Evolutionary conservation across 2,113 vertebrate species (phyloP).

Genomic region (Tupaia chinensis): DNA sequence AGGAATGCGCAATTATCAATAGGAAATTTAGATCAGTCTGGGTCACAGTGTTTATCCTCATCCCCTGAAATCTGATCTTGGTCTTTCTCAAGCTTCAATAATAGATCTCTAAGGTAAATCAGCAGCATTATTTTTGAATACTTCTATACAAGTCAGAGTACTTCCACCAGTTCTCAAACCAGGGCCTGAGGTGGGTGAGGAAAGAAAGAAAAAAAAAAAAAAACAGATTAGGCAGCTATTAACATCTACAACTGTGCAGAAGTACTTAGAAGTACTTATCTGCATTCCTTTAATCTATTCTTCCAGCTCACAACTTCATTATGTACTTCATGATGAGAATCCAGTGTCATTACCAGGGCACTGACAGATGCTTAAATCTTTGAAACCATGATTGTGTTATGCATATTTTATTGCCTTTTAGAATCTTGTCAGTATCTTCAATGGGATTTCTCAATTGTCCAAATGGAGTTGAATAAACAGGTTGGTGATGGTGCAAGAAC

Average conservation of each 20-base stretch:
- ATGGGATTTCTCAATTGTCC: conserved; percentile 72
- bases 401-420: conserved; percentile 70
- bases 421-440: conserved; percentile 59
- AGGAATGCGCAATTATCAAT: background rate
- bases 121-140: background rate
- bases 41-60: background rate
- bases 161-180: background rate
- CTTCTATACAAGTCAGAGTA: background rate
- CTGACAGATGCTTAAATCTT: conserved; percentile 77
- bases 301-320: background rate
- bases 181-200: background rate
- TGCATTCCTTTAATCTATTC: conserved; percentile 61
- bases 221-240: background rate
- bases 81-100: background rate
- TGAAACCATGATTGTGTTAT: conserved; percentile 73
- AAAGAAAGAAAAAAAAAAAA: background rate
- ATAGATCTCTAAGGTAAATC: background rate
- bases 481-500: conserved; percentile 68
- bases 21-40: background rate
- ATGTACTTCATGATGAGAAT: conserved; percentile 52
- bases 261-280: conserved; percentile 8
- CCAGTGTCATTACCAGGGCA: conserved; percentile 52
- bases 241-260: background rate
- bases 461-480: conserved; percentile 74
- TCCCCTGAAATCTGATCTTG: background rate